Base-by-base conservation (phyloP, 2,888 invertebrate species). In the Octonoba sinensis region DNA sequence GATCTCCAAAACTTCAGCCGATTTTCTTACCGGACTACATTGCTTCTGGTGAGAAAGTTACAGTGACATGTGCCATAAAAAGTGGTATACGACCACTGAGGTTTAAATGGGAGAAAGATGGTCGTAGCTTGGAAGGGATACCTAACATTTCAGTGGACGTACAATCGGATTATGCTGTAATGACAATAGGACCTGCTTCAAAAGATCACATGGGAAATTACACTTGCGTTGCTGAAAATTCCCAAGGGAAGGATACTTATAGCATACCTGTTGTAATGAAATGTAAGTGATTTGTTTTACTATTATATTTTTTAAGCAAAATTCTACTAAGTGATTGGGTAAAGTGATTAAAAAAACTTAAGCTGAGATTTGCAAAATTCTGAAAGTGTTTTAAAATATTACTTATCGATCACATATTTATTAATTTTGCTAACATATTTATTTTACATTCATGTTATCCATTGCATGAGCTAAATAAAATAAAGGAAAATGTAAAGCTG, bases 41-140 rank as follows among this genome's bases (percentile, higher is more conserved):
- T 13, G 64, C 74, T 8, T 47, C 65, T 8, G 78, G 79, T 6
- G 79, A 79, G 20, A 66, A 66, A 62, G 66, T 73, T 3, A 71
- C 36, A 16, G 71, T 67, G 3, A 51, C 64, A 11, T 83, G 83
- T 62, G 73, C 65, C 2, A 44, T 79, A n/a, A 70, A 49, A 66
- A 56, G 56, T 27, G 83, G 83, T 1, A 49, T 56, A n/a, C 69
- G 51, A 27, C 83, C 83, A 8, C 20, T 83, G n/a, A 71, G 36
- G n/a, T 83, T 83, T 49, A 65, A 71, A 49, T 83, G 83, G 83
- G 59, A 27, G 2, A 79, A 75, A 62, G 83, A 79, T 65, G 74
- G 79, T 2, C 27, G 24, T 18, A 59, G 60, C 0, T 64, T 83
- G 1, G 47, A 67, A 8, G 56, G 27, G 12, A n/a, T 77, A n/a